Percentiles rank a stretch among this genome's conserved stretches.
phyloP scores from a whole-genome alignment of 2,797 vertebrate species.

The Xenopus petersii region DNA sequence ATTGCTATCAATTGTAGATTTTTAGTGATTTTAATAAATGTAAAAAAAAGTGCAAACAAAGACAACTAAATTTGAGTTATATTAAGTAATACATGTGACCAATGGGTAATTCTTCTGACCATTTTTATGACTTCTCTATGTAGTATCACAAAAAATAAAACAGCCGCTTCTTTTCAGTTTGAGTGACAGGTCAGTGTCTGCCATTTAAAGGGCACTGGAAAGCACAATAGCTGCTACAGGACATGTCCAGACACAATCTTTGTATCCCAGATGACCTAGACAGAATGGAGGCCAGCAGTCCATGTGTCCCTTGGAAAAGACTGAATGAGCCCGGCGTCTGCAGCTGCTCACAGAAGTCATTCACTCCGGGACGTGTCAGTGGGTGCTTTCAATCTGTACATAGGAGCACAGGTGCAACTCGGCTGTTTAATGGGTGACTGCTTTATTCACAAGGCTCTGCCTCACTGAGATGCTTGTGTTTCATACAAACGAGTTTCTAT shows the following conservation, averaged over 20 bases:
- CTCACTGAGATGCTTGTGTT: too few species aligned
- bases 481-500: too few species aligned
- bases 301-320: neutral
- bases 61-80: too few species aligned
- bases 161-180: neutral
- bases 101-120: too few species aligned
- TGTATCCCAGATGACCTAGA: constrained; percentile 9
- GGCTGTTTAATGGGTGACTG: neutral
- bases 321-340: neutral
- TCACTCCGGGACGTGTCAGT: constrained; percentile 1
- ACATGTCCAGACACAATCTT: neutral
- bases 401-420: constrained; percentile 33
- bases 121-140: too few species aligned
- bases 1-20: too few species aligned
- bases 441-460: neutral
- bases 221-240: neutral
- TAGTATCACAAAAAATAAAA: neutral
- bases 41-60: too few species aligned
- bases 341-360: constrained; percentile 19
- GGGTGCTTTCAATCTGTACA: constrained; percentile 1
- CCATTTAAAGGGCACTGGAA: neutral
- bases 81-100: too few species aligned
- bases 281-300: neutral
- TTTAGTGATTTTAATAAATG: neutral
- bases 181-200: constrained; percentile 22